phyloP scores from a whole-genome alignment of 2,888 invertebrate species.

The Tipula unca region DNA sequence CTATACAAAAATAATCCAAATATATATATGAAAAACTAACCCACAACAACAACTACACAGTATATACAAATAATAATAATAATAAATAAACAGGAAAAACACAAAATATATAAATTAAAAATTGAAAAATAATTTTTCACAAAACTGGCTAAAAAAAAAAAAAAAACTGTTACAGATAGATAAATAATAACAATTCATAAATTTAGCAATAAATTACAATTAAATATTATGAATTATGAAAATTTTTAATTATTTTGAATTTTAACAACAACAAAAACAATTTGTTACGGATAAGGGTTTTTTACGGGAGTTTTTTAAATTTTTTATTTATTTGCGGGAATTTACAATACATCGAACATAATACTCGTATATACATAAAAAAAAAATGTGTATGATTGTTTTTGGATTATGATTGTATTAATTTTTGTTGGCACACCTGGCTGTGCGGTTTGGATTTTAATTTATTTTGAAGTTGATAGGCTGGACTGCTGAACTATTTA shows the following conservation, averaged over 20 bases:
- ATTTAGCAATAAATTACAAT: constrained; percentile 14
- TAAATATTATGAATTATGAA: constrained; percentile 14
- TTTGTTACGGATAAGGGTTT: not conserved
- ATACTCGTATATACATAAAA: not conserved
- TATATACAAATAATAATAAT: not conserved
- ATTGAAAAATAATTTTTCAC: constrained; percentile 8
- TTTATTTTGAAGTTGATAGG: not conserved
- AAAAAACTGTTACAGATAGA: constrained; percentile 9
- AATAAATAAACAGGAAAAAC: not conserved
- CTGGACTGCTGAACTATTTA: no score
- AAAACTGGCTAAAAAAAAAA: not conserved
- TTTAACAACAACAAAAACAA: not conserved
- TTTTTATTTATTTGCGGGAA: no score
- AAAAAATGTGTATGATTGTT: not conserved
- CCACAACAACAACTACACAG: not conserved
- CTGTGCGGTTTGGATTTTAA: not conserved
- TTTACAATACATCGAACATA: not conserved
- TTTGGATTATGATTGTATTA: not conserved
- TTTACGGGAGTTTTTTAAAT: not conserved
- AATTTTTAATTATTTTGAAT: constrained; percentile 14
- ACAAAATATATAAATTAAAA: not conserved
- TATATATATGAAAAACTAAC: not conserved
- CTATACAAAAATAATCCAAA: not conserved
- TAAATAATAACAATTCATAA: constrained; percentile 14
- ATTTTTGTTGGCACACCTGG: not conserved